Evolutionary conservation across 2,113 vertebrate species (phyloP).

Genomic region (Sinocyclocheilus anshuiensis): DNA sequence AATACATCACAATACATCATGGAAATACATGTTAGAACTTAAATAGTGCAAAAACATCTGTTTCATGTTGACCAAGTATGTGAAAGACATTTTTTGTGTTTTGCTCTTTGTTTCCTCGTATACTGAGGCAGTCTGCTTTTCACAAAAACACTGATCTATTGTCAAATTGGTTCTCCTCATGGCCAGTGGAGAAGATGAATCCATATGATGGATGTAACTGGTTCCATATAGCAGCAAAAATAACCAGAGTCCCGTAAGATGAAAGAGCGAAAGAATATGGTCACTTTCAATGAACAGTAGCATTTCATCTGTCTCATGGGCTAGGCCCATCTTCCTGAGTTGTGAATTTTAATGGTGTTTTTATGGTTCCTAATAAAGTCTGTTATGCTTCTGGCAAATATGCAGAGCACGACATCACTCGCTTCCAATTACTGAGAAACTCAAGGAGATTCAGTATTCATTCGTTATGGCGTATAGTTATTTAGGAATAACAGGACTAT

Average conservation of each 20-base stretch:
- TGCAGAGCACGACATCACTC: slow-evolving; percentile 76
- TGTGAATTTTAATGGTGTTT: slow-evolving; percentile 82
- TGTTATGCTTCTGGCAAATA: slow-evolving; percentile 78
- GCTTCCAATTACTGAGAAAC: slow-evolving; percentile 71
- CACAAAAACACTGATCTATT: neutral
- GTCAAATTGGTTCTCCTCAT: neutral
- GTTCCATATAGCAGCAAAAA: slow-evolving; percentile 21
- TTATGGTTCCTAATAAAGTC: slow-evolving; percentile 81
- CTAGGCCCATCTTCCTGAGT: slow-evolving; percentile 71
- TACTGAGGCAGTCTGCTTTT: neutral
- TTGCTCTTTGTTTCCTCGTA: neutral
- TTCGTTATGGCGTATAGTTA: slow-evolving; percentile 45
- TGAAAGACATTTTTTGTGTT: neutral
- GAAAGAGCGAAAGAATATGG: slow-evolving; percentile 65
- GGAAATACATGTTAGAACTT: neutral
- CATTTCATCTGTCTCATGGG: slow-evolving; percentile 80
- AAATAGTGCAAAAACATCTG: neutral
- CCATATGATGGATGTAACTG: slow-evolving; percentile 33
- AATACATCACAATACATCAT: too few relatives aligned
- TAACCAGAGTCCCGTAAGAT: slow-evolving; percentile 33
- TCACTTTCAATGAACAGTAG: slow-evolving; percentile 75
- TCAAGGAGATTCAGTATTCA: slow-evolving; percentile 66
- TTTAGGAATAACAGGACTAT: slow-evolving; percentile 43
- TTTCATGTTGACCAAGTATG: slow-evolving; percentile 19
- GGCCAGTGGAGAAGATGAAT: slow-evolving; percentile 13